Evolutionary conservation across 1,140 invertebrate species (phyloP).

Genomic region (Lasaia peninsularis): DNA sequence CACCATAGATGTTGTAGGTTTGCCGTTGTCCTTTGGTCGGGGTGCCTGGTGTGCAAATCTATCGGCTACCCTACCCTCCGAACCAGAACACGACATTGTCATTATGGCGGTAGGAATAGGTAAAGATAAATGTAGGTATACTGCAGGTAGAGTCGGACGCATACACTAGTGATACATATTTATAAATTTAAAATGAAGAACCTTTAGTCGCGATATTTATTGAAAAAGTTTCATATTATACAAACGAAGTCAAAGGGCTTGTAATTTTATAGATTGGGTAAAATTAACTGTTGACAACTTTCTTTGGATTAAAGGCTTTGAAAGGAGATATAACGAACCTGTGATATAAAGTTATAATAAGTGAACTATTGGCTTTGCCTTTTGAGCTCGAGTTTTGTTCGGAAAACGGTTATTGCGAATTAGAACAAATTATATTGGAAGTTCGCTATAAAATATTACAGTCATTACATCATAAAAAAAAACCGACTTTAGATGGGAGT

Average conservation of each 20-base stretch:
- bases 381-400: neutral
- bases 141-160: too few relatives aligned
- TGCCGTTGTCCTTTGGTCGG: too few relatives aligned
- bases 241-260: constrained; percentile 1
- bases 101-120: too few relatives aligned
- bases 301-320: neutral
- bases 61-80: too few relatives aligned
- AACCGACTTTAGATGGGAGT: too few relatives aligned
- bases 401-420: neutral
- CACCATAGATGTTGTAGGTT: too few relatives aligned
- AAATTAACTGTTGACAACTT: constrained; percentile 1
- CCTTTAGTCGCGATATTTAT: neutral
- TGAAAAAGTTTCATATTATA: neutral
- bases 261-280: neutral
- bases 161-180: too few relatives aligned
- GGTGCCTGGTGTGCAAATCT: too few relatives aligned
- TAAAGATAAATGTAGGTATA: too few relatives aligned
- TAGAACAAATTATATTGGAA: neutral
- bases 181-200: neutral
- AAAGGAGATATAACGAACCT: constrained; percentile 5
- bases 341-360: constrained; percentile 8
- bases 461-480: too few relatives aligned
- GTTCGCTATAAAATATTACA: too few relatives aligned
- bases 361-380: neutral
- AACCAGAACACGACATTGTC: too few relatives aligned